Evolutionary conservation across 2,113 vertebrate genomes (phyloP), one percentile per base, ranked within the genome.

Genomic region (Cochlearius cochlearius): DNA sequence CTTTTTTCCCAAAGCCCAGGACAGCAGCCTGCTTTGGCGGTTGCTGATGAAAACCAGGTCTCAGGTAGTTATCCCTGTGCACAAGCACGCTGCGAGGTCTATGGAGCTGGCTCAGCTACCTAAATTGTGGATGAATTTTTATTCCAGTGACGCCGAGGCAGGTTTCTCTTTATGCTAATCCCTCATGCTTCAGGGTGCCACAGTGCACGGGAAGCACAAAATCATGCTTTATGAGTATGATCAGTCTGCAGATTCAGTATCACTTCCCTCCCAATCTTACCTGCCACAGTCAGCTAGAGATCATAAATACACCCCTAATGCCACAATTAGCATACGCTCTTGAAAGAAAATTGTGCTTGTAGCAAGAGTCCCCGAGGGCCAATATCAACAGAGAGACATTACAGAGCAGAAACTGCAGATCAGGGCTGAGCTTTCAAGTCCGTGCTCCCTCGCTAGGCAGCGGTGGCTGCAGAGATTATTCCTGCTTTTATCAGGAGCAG

Each of bases 291-390:
- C 91, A 90, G 93, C 69, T n/a, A 79, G 89, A 62, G 91, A 94
- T 78, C 96, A 92, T 96, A 96, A 97, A 95, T 95, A 95, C 63
- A 90, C 29, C 53, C 62, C 63, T 96, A 96, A 94, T 95, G 91
- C 91, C 92, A 92, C 84, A 75, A 96, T 97, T 95, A 96, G 94
- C 96, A 96, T 95, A 94, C 0, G 10, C 94, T 95, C 94, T 92
- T 94, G 89, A 91, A 95, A 94, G 95, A 97, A 96, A 96, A 97
- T 92, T 91, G 91, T 95, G 89, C 94, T 91, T 96, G 92, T 92
- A 88, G 89, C 74, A 80, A 94, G 87, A 88, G 77, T 94, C 96
- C 92, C 95, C 4, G 10, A 63, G 94, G 91, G 89, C 84, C 91
- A 90, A 75, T 96, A 97, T 87, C 80, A 96, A 94, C 94, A 92